Base-by-base conservation (phyloP, 2,888 invertebrate genomes). In the Andrena haemorrhoa region DNA sequence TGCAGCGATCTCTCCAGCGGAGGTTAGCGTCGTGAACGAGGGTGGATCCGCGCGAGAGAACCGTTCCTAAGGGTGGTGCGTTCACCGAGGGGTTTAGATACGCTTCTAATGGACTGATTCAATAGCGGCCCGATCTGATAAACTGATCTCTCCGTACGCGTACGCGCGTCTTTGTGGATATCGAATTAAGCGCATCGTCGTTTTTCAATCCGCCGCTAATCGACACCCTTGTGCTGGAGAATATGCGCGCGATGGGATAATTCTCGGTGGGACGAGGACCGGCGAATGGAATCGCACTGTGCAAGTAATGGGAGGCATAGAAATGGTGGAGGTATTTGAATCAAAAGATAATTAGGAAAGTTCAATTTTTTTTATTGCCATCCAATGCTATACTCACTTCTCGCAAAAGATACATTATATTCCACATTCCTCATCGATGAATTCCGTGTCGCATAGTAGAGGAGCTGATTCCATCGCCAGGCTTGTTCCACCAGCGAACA, bases 101-200 rank as follows among this genome's bases (percentile, higher is more conserved):
- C 86, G 83, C 90, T 90, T 84, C 91, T 93, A 93, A 93, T 93
- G 93, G 92, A 92, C 88, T 91, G 91, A 93, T 93, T 93, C 91
- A 93, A 93, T 93, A 91, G 89, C 88, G 88, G 88, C 89, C 10
- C 56, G 90, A 93, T 92, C 92, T 84, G 92, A 93, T 93, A 90
- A 91, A 91, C 89, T 82, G 86, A 84, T 89, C 79, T 56, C 56
- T 56, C 82, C 60, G 66, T 68, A 33, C 56, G 10, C 56, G 71
- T 65, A 76, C 70, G 63, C 79, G 79, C 82, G 64, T 82, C 82
- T 49, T 65, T 73, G 51, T 49, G 33, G 75, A 84, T 26, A 56
- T 84, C 83, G 71, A 76, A 87, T 88, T 87, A 89, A 83, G 71
- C 74, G 47, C 74, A 82, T 86, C 79, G 53, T 75, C 66, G 78